A percentile compares a stretch with the other conserved stretches of the same genome.
These are phyloP conservation scores for Synergus gifuensis DNA, from an alignment of 2,888 invertebrate species.

Conservation along the genomic window DNA sequence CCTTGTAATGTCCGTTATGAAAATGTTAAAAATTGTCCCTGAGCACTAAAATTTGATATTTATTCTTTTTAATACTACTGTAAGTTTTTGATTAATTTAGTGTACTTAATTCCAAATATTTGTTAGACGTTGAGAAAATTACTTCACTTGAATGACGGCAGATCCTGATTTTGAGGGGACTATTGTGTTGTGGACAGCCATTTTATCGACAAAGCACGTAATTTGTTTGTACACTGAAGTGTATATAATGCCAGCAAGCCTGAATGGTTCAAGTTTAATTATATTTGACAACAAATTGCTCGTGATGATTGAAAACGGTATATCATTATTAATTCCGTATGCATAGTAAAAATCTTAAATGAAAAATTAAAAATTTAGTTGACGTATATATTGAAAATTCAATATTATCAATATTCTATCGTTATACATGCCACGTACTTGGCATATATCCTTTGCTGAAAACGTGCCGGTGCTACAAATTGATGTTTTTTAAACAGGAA, in stretches of 20 bases:
- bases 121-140: neutral
- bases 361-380: neutral
- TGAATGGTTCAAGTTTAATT: constrained; percentile 3
- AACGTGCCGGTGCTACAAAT: constrained; percentile 7
- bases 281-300: neutral
- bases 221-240: constrained; percentile 25
- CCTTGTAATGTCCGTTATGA: neutral
- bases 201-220: constrained; percentile 29
- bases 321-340: constrained; percentile 13
- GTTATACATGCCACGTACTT: neutral
- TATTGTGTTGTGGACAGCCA: constrained; percentile 26
- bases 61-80: neutral
- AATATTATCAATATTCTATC: neutral
- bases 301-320: neutral
- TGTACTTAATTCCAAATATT: neutral
- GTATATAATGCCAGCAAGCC: neutral
- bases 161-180: constrained; percentile 1
- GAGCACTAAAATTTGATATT: neutral
- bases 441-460: neutral
- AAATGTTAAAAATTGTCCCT: neutral
- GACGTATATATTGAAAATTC: neutral
- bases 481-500: neutral
- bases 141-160: neutral
- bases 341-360: neutral
- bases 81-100: neutral